Percentiles rank a stretch among this genome's conserved stretches.
These are phyloP conservation scores for Podarcis siculus DNA, from an alignment of 2,797 vertebrate species.

Conservation along the genomic window DNA sequence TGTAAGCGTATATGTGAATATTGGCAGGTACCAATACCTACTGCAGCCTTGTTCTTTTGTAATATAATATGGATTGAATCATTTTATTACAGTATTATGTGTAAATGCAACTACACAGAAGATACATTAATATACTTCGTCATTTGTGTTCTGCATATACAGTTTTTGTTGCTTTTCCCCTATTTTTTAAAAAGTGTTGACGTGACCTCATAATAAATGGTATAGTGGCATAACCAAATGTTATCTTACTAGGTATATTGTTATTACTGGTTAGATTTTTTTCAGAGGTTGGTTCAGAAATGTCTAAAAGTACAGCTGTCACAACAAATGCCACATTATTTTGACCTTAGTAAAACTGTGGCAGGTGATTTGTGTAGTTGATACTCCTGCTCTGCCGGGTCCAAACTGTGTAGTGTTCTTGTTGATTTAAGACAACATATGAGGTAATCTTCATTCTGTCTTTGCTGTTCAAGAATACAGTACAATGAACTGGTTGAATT, in stretches of 20 bases:
- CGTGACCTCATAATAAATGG: constrained; percentile 38
- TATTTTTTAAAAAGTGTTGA: constrained; percentile 42
- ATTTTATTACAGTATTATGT: constrained; percentile 77
- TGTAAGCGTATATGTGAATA: constrained; percentile 49
- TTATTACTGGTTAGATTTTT: constrained; percentile 1
- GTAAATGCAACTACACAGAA: constrained; percentile 71
- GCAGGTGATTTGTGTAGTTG: neutral
- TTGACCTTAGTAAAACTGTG: neutral
- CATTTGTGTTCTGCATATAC: constrained; percentile 42
- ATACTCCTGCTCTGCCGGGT: constrained; percentile 14
- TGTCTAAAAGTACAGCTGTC: constrained; percentile 11
- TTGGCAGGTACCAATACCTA: constrained; percentile 63
- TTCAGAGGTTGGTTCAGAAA: constrained; percentile 38
- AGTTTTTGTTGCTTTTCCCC: constrained; percentile 29
- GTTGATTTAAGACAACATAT: constrained; percentile 34
- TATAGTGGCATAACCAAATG: neutral
- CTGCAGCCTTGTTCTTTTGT: constrained; percentile 54
- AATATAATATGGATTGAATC: constrained; percentile 62
- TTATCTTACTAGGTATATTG: constrained; percentile 25
- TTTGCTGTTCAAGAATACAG: neutral
- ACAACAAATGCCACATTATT: neutral
- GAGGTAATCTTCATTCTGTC: constrained; percentile 31
- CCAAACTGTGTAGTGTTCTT: constrained; percentile 31
- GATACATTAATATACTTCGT: constrained; percentile 71
- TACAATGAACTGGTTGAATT: constrained; percentile 9